Evolutionary conservation across 2,113 vertebrate genomes (phyloP).

Genomic region (Potamarius usumacintae): DNA sequence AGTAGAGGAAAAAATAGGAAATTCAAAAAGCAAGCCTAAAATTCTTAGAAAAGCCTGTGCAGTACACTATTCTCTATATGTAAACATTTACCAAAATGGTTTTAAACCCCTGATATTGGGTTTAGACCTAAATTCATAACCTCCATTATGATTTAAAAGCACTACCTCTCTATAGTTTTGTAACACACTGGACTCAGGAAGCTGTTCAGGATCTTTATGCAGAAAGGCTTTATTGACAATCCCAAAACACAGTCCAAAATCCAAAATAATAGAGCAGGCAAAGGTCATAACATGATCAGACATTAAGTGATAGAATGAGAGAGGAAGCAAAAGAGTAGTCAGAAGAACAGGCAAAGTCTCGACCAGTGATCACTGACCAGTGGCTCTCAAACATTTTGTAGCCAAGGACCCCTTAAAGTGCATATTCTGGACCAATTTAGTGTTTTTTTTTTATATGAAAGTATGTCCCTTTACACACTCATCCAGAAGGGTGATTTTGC

Average conservation of each 20-base stretch:
- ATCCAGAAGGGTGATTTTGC: no score
- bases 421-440: no score
- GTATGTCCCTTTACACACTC: no score
- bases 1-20: slow-evolving; percentile 21
- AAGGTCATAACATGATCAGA: neutral
- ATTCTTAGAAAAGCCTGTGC: neutral
- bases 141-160: neutral
- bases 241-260: neutral
- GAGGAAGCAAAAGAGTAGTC: neutral
- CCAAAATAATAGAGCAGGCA: neutral
- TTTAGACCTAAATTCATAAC: neutral
- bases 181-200: neutral
- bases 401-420: no score
- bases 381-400: no score
- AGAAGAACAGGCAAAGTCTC: neutral
- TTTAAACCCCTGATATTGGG: neutral
- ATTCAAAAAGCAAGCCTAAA: slow-evolving; percentile 19
- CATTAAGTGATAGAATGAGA: neutral
- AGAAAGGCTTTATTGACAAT: neutral
- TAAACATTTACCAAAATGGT: neutral
- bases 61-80: neutral
- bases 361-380: no score
- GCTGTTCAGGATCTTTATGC: neutral
- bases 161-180: neutral
- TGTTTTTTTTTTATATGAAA: no score